Evolutionary conservation across 1,140 invertebrate species (phyloP), one percentile per base, ranked within the genome.

Genomic region (Conus ventricosus): DNA sequence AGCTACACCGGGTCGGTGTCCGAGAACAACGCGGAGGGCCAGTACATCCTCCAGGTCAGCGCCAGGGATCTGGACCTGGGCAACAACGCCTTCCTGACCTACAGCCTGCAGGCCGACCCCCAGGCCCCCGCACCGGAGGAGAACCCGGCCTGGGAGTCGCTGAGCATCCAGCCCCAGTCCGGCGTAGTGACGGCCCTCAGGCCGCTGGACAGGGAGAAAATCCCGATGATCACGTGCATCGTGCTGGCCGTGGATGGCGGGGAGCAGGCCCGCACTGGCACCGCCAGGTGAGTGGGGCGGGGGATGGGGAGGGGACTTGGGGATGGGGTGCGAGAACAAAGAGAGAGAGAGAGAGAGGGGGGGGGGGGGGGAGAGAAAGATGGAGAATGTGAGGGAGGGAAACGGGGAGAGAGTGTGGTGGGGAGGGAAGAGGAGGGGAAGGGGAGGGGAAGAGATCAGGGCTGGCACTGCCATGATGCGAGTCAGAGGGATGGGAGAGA

Each of bases 61-160:
- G 98, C 98, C 5, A 96, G 97, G 81, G 98, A 99, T 94, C 95
- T 96, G 91, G 98, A 99, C 94, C 96, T 96, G 84, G 98, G 97
- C 4, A 96, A 96, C 84, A 98, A 98, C 87, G 90, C 87, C 25
- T 27, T 85, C 75, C 53, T 90, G 5, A 76, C 67, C 1, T 90
- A 89, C 71, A 83, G n/a, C 27, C 53, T 71, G 15, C 17, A 71
- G 67, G 67, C 11, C 17, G 20, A 13, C 67, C 67, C 67, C 67
- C 11, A 23, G 11, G 6, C 11, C 67, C 13, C 11, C 13, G 15
- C 13, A 8, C 6, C 11, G 17, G 67, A 23, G 67, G 81, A 88
- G 17, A 8, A 27, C 17, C 87, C 17, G 4, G 67, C 78, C n/a
- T 20, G 10, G 11, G 5, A 10, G 0, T 55, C 54, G 27, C 90